Base-by-base conservation (phyloP, 2,888 invertebrate genomes). In the Candidula unifasciata region DNA sequence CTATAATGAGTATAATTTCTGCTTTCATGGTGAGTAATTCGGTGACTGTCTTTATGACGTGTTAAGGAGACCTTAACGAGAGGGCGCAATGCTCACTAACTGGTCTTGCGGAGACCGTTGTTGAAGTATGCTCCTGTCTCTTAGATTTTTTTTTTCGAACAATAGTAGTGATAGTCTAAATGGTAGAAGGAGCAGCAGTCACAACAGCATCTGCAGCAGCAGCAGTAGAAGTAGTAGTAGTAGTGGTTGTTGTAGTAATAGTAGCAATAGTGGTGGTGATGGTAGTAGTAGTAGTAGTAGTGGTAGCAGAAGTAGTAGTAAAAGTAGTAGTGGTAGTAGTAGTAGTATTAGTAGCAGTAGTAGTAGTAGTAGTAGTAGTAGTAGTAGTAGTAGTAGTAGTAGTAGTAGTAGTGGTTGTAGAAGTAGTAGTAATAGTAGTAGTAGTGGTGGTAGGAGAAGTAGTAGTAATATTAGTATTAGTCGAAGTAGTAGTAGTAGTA, bases 1-100 rank as follows among this genome's bases (percentile, higher is more conserved):
- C 33, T 77, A 10, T 77, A 57, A 77, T 77, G 57, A 57, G 33
- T 35, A 77, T 33, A 77, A 77, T 57, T 77, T 57, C 5, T 10
- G 18, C 35, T 77, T 60, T 57, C 60, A 57, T 57, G 33, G 21
- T 24, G 57, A 73, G 73, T 21, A 27, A 77, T 33, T 77, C 21
- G 37, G 5, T 24, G 24, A 64, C 18, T 5, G 27, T 68, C 68
- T 68, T 68, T 21, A 24, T 68, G 60, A n/a, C 60, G 60, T 60
- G 21, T 13, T 44, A 13, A 13, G 44, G 44, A 44, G 44, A 44
- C 44, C 44, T 13, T 44, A 13, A 44, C 44, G 44, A n/a, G n/a
- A n/a, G n/a, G n/a, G n/a, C n/a, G n/a, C n/a, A n/a, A n/a, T n/a
- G n/a, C n/a, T n/a, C n/a, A n/a, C n/a, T n/a, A n/a, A n/a, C 44